Conservation (phyloP, 2,113 vertebrate species). For the Eolophus roseicapilla region DNA sequence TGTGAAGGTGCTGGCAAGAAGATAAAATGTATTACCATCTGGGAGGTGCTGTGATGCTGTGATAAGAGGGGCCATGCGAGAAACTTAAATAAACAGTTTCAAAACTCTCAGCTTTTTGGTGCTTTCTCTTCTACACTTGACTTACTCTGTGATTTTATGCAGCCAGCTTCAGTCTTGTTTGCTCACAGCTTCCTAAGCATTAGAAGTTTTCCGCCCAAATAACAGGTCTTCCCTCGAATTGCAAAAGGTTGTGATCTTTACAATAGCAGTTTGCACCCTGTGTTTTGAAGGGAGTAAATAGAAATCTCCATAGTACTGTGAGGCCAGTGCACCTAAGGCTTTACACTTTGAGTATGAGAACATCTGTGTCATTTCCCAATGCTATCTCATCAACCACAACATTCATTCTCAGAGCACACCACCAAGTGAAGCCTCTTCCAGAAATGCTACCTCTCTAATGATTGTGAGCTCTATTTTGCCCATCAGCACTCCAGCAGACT, state of each 20-base stretch:
- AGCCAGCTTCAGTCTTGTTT: neutral
- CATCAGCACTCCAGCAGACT: neutral
- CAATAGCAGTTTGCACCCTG: neutral
- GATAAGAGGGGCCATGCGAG: constrained; percentile 31
- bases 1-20: constrained; percentile 42
- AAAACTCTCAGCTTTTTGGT: constrained; percentile 25
- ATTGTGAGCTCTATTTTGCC: neutral
- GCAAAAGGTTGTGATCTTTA: neutral
- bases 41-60: neutral
- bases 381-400: neutral
- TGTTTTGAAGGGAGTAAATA: neutral
- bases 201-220: neutral
- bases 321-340: neutral
- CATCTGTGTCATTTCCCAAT: neutral
- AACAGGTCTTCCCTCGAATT: neutral
- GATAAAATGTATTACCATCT: constrained; percentile 18
- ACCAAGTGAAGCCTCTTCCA: neutral
- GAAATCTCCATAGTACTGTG: neutral
- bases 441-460: neutral
- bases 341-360: neutral
- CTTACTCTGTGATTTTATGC: neutral
- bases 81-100: constrained; percentile 38
- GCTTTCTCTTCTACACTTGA: neutral
- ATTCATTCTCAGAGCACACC: neutral
- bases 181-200: neutral